phyloP scores from a whole-genome alignment of 2,113 vertebrate species.

The Micronycteris hirsuta region DNA sequence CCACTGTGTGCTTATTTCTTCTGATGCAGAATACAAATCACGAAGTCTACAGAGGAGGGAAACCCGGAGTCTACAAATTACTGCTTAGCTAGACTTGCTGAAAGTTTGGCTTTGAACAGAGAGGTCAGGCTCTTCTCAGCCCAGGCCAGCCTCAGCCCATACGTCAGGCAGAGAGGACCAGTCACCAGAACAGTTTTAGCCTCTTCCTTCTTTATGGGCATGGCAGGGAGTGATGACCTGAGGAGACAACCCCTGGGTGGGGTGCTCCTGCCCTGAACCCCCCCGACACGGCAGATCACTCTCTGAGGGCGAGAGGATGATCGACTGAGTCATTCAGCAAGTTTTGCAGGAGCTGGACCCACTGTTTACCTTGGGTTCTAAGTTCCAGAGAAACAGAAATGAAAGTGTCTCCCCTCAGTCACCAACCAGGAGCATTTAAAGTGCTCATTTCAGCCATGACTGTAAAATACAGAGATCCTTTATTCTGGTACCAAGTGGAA shows the following conservation, averaged over 20 bases:
- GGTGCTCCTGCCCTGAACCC: accelerated
- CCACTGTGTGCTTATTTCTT: not conserved
- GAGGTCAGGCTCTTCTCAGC: not conserved
- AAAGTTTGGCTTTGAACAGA: not conserved
- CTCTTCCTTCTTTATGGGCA: not conserved
- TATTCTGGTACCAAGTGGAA: not conserved
- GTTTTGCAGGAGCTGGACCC: too few relatives aligned
- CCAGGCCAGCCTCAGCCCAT: not conserved
- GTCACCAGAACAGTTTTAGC: too few relatives aligned
- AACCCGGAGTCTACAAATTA: not conserved
- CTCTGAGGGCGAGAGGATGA: not conserved
- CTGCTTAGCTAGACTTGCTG: not conserved
- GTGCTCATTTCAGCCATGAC: not conserved
- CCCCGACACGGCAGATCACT: not conserved
- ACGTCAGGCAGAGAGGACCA: not conserved
- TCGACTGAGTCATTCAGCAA: not conserved
- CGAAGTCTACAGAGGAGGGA: too few relatives aligned
- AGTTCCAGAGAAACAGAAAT: not conserved
- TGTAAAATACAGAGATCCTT: not conserved
- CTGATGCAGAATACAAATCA: not conserved
- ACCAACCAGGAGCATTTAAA: not conserved
- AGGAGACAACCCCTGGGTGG: too few relatives aligned
- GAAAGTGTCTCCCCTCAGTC: not conserved
- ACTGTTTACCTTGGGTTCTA: not conserved
- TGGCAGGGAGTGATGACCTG: accelerated